These are phyloP conservation scores for Marisa cornuarietis DNA, from an alignment of 1,140 invertebrate species.

Conservation along the genomic window DNA sequence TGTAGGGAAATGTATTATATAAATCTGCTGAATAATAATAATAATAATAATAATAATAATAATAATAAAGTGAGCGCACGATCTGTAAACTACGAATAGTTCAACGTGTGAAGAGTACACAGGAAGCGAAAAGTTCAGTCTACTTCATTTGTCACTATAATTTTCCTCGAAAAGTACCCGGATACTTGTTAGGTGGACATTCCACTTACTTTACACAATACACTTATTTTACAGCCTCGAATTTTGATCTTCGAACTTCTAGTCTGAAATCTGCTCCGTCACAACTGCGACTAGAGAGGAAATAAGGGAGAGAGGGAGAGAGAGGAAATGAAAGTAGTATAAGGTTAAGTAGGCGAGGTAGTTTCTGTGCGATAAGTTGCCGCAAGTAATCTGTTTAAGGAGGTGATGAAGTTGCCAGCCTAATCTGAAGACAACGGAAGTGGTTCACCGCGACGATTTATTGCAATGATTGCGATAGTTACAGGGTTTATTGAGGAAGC, in stretches of 20 bases:
- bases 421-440: slow-evolving; percentile 9
- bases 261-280: background rate
- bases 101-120: background rate
- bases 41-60: background rate
- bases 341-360: slow-evolving; percentile 71
- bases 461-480: slow-evolving; percentile 5
- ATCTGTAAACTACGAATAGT: background rate
- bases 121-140: too few species aligned
- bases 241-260: background rate
- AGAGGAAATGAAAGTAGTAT: background rate
- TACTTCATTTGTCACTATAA: too few species aligned
- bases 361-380: slow-evolving; percentile 70
- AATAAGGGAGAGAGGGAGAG: slow-evolving; percentile 25
- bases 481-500: background rate
- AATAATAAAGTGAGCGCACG: background rate
- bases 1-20: too few species aligned
- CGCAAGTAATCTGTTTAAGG: slow-evolving; percentile 71
- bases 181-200: background rate
- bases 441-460: background rate
- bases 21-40: too few species aligned
- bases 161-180: background rate
- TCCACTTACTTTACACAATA: background rate
- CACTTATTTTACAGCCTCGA: background rate
- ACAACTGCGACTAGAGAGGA: slow-evolving; percentile 15
- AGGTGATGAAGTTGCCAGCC: slow-evolving; percentile 7